Evolutionary conservation across 1,140 invertebrate genomes (phyloP), one percentile per base, ranked within the genome.

Genomic region (Drosophila simulans): DNA sequence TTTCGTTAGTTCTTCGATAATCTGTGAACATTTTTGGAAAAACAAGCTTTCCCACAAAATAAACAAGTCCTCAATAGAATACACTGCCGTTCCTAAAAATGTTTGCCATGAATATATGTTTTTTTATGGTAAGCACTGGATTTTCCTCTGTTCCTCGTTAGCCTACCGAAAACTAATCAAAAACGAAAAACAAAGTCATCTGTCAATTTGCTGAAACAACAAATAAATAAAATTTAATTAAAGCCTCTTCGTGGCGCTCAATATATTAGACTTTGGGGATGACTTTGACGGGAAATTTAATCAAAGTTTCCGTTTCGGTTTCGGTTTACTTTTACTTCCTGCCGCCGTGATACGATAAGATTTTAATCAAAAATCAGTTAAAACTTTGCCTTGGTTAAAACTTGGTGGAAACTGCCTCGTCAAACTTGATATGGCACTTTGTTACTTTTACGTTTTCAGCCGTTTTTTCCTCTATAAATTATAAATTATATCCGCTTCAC

Each of bases 331-430:
- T 42, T 39, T 8, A 22, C 46, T 75, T 75, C 59, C 46, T 60
- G 40, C 53, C 35, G n/a, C 22, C 42, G 20, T 40, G 57, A 51
- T 46, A 15, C 56, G 53, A 71, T 60, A 57, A 83, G 76, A 57
- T 84, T 84, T 84, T 84, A 84, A 84, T 84, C 81, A 84, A 86
- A 86, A 80, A 77, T 84, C 72, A 77, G 63, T 78, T 74, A 48
- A 73, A 86, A 81, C 34, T 74, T 81, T 73, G 15, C 11, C 42
- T 31, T 31, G 31, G 31, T 8, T 31, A 3, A 31, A 55, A 43
- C 60, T 60, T 48, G 31, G 22, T 45, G 65, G 62, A 77, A 82
- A 82, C 78, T 82, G 78, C 58, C 63, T 57, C 53, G 42, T 42
- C 66, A 57, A 58, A 58, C 43, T 78, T 65, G 43, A 43, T 53